A percentile compares a stretch with the other conserved stretches of the same genome.
These are phyloP conservation scores for Zalophus californianus DNA, from an alignment of 2,797 vertebrate species.

Conservation along the genomic window DNA sequence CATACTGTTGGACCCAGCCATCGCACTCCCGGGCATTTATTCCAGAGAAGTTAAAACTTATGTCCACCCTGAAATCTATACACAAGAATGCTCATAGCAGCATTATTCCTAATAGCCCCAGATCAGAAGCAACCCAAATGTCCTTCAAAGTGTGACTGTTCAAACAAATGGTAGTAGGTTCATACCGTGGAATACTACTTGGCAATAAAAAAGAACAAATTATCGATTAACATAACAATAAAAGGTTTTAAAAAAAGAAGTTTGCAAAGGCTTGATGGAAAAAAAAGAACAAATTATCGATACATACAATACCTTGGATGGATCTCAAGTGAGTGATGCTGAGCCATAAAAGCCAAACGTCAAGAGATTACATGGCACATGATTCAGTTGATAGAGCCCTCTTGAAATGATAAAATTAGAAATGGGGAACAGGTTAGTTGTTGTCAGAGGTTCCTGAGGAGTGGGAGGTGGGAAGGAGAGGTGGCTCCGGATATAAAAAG, in stretches of 20 bases:
- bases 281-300: not conserved
- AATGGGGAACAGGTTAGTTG: not conserved
- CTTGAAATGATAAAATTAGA: not conserved
- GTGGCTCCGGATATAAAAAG: not conserved
- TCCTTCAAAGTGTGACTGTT: not conserved
- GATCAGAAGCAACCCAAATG: not conserved
- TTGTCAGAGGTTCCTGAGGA: not conserved
- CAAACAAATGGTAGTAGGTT: not conserved
- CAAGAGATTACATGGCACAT: accelerated
- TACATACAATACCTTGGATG: not conserved
- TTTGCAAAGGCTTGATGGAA: too few species aligned
- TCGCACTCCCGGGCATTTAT: not conserved
- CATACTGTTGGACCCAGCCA: not conserved
- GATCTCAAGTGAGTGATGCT: not conserved
- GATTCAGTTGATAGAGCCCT: not conserved
- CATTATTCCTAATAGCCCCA: not conserved
- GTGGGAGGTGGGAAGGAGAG: accelerated
- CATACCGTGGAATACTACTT: accelerated
- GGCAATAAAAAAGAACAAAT: not conserved
- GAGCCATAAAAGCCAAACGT: not conserved
- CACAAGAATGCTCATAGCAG: not conserved
- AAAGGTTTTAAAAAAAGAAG: too few species aligned
- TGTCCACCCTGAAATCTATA: not conserved
- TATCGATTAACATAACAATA: too few species aligned
- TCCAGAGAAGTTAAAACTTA: not conserved